Evolutionary conservation across 2,888 invertebrate genomes (phyloP).

Genomic region (Ephialtes manifestator): DNA sequence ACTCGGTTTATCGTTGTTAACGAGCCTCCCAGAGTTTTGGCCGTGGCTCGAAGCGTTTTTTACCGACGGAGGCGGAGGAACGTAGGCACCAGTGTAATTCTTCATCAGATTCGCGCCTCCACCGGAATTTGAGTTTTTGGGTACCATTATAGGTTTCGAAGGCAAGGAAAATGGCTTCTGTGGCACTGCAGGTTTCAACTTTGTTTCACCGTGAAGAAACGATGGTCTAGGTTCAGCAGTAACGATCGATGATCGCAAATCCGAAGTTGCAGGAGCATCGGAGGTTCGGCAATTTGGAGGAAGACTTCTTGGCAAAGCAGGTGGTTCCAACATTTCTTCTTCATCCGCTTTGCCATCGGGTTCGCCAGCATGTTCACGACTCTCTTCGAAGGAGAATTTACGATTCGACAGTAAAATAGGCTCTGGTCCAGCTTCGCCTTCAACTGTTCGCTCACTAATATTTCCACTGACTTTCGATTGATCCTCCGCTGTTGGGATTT

Average conservation of each 20-base stretch:
- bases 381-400: conserved; percentile 87
- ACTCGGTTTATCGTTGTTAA: conserved; percentile 27
- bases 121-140: conserved; percentile 54
- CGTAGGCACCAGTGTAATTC: conserved; percentile 66
- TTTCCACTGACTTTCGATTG: conserved; percentile 61
- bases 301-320: conserved; percentile 91
- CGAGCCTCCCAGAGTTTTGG: conserved; percentile 30
- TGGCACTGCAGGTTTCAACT: conserved; percentile 90
- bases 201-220: conserved; percentile 90
- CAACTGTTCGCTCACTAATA: conserved; percentile 76
- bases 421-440: conserved; percentile 75
- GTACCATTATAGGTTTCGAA: conserved; percentile 46
- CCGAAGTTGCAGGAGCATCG: conserved; percentile 37
- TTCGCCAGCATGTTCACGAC: conserved; percentile 93
- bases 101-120: conserved; percentile 24
- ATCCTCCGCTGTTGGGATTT: conserved; percentile 53
- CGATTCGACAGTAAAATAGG: conserved; percentile 54
- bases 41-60: conserved; percentile 68
- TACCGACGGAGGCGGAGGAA: conserved; percentile 71
- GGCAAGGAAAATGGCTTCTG: conserved; percentile 90
- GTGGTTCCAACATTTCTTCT: conserved; percentile 90
- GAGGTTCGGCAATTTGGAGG: conserved; percentile 85
- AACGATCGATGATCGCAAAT: conserved; percentile 73
- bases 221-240: conserved; percentile 89
- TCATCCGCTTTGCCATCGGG: conserved; percentile 96